A percentile compares a stretch with the other conserved stretches of the same genome.
These are phyloP conservation scores for Zygothrica quintamaculata DNA, from an alignment of 2,888 invertebrate species.

Conservation along the genomic window DNA sequence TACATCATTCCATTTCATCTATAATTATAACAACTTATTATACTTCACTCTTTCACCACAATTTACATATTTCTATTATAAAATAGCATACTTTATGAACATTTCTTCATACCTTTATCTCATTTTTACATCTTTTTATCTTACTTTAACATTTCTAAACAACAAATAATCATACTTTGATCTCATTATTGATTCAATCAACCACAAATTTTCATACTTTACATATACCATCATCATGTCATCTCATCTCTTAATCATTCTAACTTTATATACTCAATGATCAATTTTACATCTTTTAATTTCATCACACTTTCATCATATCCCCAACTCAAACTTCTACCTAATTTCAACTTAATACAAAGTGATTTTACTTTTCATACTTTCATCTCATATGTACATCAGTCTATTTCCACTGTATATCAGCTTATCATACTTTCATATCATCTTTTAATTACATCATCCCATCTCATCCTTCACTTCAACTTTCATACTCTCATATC, in stretches of 20 bases:
- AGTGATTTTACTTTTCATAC: background rate
- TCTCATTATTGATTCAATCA: background rate
- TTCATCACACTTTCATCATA: background rate
- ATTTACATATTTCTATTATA: no score
- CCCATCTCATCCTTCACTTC: background rate
- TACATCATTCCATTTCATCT: constrained; percentile 3
- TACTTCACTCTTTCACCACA: no score
- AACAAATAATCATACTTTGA: no score
- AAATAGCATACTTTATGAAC: no score
- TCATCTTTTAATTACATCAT: background rate
- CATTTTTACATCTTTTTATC: background rate
- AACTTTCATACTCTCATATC: constrained; percentile 1
- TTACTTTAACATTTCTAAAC: no score
- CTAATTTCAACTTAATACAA: no score
- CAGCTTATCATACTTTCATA: background rate
- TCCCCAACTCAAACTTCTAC: constrained; percentile 2
- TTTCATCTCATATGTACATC: background rate
- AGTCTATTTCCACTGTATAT: no score
- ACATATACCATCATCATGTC: no score
- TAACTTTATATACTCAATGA: no score
- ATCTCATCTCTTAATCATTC: background rate
- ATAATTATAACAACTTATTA: no score
- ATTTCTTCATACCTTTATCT: background rate
- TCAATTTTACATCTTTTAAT: no score
- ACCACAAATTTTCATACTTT: background rate